A percentile compares a stretch with the other conserved stretches of the same genome.
Conservation (phyloP, 53 echinoderm and acorn worm species). For the Luidia sarsii region DNA sequence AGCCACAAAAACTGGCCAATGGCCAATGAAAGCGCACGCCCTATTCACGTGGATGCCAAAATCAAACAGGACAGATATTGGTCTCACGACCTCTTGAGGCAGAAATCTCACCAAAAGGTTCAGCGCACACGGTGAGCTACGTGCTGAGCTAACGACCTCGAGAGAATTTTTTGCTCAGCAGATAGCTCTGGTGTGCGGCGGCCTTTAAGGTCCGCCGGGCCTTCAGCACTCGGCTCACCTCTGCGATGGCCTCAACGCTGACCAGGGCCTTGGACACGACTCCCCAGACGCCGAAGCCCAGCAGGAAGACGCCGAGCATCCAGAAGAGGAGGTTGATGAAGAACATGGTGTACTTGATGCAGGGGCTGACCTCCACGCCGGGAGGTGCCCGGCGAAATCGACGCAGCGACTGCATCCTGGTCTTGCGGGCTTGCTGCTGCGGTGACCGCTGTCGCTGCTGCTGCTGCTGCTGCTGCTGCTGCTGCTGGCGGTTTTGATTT, state of each 20-base stretch:
- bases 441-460: neutral
- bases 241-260: slow-evolving; percentile 80
- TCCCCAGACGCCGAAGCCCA: slow-evolving; percentile 93
- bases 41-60: no score
- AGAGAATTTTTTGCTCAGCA: no score
- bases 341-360: slow-evolving; percentile 90
- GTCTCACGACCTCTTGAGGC: no score
- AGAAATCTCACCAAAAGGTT: no score
- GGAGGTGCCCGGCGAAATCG: slow-evolving; percentile 51
- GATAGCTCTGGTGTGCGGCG: no score
- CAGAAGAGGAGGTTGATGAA: slow-evolving; percentile 84
- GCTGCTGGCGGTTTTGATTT: neutral
- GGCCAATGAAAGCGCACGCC: no score
- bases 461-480: neutral
- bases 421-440: slow-evolving; percentile 17
- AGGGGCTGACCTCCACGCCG: slow-evolving; percentile 73
- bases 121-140: no score
- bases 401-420: neutral
- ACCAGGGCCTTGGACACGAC: slow-evolving; percentile 74
- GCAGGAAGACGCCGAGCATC: slow-evolving; percentile 74
- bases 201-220: no score
- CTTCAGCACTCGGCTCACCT: no score
- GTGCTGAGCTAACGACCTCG: no score
- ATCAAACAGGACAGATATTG: no score
- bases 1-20: no score